phyloP scores from a whole-genome alignment of 2,888 invertebrate genomes.

The Tetragonisca angustula region DNA sequence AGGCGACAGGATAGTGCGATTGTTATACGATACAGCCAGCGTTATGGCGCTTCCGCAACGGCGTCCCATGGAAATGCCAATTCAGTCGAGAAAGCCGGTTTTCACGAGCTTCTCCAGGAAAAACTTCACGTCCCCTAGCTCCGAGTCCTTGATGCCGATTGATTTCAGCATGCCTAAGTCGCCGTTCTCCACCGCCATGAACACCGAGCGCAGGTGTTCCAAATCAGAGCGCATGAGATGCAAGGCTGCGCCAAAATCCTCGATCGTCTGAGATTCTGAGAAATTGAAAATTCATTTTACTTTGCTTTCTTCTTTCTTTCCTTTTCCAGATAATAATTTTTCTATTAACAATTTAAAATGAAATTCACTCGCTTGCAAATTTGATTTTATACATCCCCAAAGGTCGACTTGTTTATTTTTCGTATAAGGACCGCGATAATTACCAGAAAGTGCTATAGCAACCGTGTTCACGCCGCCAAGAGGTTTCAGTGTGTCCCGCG shows the following conservation, averaged over 20 bases:
- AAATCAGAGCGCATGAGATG: conserved; percentile 94
- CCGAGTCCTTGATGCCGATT: conserved; percentile 97
- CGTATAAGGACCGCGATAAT: not conserved
- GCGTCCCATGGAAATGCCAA: not conserved
- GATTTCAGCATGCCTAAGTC: conserved; percentile 97
- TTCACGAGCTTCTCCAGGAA: conserved; percentile 98
- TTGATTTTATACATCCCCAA: not conserved
- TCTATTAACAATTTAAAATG: too few relatives aligned
- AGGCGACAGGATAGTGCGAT: conserved; percentile 42
- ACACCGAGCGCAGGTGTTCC: conserved; percentile 96
- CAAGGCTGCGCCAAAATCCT: conserved; percentile 95
- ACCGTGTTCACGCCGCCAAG: conserved; percentile 98
- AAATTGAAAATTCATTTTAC: conserved; percentile 50
- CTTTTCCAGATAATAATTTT: too few relatives aligned
- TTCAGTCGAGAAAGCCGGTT: conserved; percentile 97
- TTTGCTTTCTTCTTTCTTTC: too few relatives aligned
- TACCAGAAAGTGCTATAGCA: conserved; percentile 97
- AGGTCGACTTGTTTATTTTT: not conserved
- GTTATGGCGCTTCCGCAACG: conserved; percentile 24
- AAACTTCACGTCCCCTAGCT: conserved; percentile 97
- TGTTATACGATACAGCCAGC: conserved; percentile 55
- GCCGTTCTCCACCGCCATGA: conserved; percentile 98
- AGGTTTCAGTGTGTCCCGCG: conserved; percentile 94
- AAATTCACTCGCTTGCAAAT: not conserved
- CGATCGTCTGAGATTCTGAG: conserved; percentile 97